Conservation (phyloP, 2,113 vertebrate genomes). For the Rhinopithecus roxellana region DNA sequence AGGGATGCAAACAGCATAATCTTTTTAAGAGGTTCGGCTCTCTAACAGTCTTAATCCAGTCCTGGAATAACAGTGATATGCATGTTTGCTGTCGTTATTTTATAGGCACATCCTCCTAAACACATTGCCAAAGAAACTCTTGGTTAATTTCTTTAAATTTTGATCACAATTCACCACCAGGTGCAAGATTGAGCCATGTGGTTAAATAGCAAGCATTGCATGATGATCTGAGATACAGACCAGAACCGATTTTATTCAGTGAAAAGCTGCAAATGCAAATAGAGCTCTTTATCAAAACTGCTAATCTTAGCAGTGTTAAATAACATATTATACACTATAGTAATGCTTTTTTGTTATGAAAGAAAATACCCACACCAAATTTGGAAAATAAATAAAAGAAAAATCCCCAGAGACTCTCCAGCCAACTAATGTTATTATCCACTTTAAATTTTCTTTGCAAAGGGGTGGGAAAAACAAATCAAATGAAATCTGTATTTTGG, state of each 20-base stretch:
- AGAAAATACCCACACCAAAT: background rate
- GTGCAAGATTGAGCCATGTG: background rate
- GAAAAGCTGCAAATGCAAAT: background rate
- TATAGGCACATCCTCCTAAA: background rate
- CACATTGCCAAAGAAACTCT: background rate
- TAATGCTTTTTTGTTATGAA: background rate
- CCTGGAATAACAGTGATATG: background rate
- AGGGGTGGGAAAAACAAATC: background rate
- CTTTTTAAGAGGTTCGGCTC: background rate
- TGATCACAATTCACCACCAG: background rate
- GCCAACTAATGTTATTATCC: background rate
- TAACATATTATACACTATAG: background rate
- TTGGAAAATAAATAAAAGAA: slow-evolving; percentile 21
- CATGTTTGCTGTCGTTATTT: background rate
- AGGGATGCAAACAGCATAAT: background rate
- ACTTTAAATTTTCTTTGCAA: background rate
- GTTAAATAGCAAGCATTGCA: background rate
- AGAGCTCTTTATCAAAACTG: background rate
- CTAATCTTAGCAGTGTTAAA: background rate
- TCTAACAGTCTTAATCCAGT: background rate
- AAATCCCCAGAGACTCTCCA: background rate
- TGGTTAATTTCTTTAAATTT: slow-evolving; percentile 37
- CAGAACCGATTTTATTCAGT: background rate
- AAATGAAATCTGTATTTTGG: background rate
- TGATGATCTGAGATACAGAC: background rate